Conservation (phyloP, 2,113 vertebrate genomes). For the Aplodontia rufa region DNA sequence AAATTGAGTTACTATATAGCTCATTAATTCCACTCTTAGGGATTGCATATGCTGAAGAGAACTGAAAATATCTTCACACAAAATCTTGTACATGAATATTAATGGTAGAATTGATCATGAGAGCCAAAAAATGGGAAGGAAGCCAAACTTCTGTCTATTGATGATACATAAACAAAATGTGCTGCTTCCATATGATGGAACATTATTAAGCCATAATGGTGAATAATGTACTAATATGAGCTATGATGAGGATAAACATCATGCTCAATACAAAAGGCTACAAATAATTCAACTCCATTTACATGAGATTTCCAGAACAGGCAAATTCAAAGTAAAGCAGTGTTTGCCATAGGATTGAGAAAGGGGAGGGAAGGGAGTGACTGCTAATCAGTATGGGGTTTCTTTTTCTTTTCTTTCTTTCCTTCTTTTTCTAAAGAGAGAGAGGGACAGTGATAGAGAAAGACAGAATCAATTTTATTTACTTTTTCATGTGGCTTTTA, state of each 20-base stretch:
- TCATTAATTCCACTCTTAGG: neutral
- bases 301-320: neutral
- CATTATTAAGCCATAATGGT: neutral
- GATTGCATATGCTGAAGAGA: neutral
- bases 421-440: too few relatives aligned
- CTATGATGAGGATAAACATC: neutral
- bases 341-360: neutral
- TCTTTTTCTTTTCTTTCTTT: too few relatives aligned
- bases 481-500: too few relatives aligned
- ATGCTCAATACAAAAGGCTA: neutral
- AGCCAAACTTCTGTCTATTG: neutral
- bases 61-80: neutral
- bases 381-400: neutral
- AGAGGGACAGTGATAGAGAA: too few relatives aligned
- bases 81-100: neutral
- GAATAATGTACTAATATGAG: neutral
- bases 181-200: neutral
- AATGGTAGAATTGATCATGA: slow-evolving; percentile 4
- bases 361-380: neutral
- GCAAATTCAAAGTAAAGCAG: neutral
- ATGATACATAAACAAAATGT: neutral
- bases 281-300: neutral
- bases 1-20: neutral
- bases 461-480: too few relatives aligned
- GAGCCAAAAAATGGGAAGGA: neutral